A percentile compares a stretch with the other conserved stretches of the same genome.
Conservation (phyloP, 2,888 invertebrate species). For the Drosophila aldrichi region DNA sequence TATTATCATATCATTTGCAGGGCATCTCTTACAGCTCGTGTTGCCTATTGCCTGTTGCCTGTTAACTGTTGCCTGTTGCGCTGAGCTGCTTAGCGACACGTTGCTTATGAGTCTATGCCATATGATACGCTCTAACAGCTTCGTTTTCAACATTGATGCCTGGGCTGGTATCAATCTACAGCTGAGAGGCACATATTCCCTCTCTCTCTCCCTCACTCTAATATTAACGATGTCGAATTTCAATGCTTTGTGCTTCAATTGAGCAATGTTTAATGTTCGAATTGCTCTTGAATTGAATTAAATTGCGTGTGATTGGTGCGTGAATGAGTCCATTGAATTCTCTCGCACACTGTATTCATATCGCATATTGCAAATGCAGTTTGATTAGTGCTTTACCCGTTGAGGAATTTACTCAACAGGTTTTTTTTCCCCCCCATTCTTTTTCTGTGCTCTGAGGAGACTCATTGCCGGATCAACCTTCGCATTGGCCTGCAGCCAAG, state of each 20-base stretch:
- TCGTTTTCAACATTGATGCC: slow-evolving; percentile 2
- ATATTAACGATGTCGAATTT: slow-evolving; percentile 17
- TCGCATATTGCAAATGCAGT: slow-evolving; percentile 34
- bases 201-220: too few relatives aligned
- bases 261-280: slow-evolving; percentile 30
- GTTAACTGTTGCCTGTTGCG: not conserved
- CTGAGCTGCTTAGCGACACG: slow-evolving; percentile 60
- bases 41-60: not conserved
- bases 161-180: slow-evolving; percentile 8
- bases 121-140: slow-evolving; percentile 14
- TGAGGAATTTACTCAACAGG: slow-evolving; percentile 45
- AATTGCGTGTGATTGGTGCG: slow-evolving; percentile 71
- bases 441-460: not conserved
- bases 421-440: slow-evolving; percentile 35
- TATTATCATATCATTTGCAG: slow-evolving; percentile 34
- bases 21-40: slow-evolving; percentile 1
- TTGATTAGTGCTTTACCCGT: slow-evolving; percentile 32
- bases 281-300: slow-evolving; percentile 66
- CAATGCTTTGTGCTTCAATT: slow-evolving; percentile 41
- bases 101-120: slow-evolving; percentile 57
- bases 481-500: slow-evolving; percentile 57
- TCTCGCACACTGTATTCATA: slow-evolving; percentile 9
- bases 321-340: slow-evolving; percentile 62
- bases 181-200: slow-evolving; percentile 3
- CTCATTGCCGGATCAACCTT: slow-evolving; percentile 30